Evolutionary conservation across 2,113 vertebrate genomes (phyloP).

Genomic region (Apaloderma vittatum): DNA sequence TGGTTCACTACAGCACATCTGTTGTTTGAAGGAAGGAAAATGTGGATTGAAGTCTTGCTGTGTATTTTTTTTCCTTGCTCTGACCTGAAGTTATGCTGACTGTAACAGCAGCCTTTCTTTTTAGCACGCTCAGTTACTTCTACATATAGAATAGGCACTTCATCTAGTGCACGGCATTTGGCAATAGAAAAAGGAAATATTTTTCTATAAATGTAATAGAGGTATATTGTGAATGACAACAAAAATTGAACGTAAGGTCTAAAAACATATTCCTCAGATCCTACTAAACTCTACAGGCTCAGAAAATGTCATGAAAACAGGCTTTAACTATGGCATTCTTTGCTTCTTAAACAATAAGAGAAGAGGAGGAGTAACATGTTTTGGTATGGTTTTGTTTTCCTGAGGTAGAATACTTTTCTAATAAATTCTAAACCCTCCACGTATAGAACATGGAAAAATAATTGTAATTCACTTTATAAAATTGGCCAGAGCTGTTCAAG

Average conservation of each 20-base stretch:
- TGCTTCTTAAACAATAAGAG: background rate
- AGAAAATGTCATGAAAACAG: conserved; percentile 20
- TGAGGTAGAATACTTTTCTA: background rate
- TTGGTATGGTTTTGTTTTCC: background rate
- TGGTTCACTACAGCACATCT: background rate
- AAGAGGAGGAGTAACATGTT: background rate
- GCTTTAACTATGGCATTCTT: background rate
- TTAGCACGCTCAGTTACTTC: background rate
- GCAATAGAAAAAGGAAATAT: background rate
- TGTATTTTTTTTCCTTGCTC: background rate
- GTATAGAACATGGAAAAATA: background rate
- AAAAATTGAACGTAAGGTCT: conserved; percentile 11
- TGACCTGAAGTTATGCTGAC: background rate
- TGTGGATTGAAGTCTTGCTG: background rate
- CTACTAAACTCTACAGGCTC: background rate
- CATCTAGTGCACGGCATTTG: background rate
- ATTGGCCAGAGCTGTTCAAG: background rate
- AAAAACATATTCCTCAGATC: conserved; percentile 9
- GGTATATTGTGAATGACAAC: background rate
- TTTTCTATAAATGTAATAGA: conserved; percentile 5
- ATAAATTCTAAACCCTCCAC: background rate
- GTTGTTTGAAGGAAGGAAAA: background rate
- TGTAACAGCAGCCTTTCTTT: background rate
- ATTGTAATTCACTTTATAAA: background rate
- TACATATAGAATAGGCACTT: background rate